Evolutionary conservation across 1,140 invertebrate species (phyloP).

Genomic region (Camponotus floridanus): DNA sequence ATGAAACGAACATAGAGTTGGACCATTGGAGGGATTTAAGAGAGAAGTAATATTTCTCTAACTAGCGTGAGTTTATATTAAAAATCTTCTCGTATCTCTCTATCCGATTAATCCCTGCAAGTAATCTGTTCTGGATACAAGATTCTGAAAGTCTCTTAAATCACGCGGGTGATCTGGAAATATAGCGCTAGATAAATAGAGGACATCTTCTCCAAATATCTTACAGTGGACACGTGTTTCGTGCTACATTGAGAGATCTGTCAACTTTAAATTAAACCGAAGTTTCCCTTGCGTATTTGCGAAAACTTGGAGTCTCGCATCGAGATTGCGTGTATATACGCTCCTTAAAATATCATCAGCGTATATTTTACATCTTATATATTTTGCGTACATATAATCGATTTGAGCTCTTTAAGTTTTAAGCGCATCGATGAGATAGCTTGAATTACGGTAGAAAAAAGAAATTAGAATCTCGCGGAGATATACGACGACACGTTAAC

Average conservation of each 20-base stretch:
- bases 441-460: conserved; percentile 41
- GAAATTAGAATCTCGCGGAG: conserved; percentile 46
- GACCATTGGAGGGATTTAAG: conserved; percentile 24
- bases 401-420: background rate
- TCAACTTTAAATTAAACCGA: background rate
- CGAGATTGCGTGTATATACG: background rate
- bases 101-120: conserved; percentile 29
- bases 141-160: conserved; percentile 2
- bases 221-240: background rate
- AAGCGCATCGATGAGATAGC: conserved; percentile 18
- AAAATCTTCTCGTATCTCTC: conserved; percentile 10
- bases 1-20: background rate
- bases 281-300: background rate
- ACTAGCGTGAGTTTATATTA: background rate
- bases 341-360: background rate
- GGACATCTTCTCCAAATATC: background rate
- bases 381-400: background rate
- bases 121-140: background rate
- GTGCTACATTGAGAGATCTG: background rate
- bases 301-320: background rate
- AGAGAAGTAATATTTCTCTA: background rate
- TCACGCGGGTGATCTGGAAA: background rate
- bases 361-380: background rate
- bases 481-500: conserved; percentile 64
- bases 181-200: background rate